phyloP scores from a whole-genome alignment of 2,797 vertebrate genomes.

The Enteromius afrohamiltoni region DNA sequence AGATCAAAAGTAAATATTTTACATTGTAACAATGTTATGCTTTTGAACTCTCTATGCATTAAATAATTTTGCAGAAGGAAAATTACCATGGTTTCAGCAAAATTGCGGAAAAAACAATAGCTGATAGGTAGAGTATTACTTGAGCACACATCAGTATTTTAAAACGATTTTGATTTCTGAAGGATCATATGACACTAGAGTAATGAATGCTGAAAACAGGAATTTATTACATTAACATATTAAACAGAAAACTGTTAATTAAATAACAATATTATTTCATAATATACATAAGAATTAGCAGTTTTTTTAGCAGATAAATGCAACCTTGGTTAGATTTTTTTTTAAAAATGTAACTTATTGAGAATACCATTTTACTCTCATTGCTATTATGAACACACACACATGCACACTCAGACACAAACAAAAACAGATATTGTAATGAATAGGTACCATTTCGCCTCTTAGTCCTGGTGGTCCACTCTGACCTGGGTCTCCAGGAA shows the following conservation, averaged over 20 bases:
- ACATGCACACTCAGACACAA: not conserved
- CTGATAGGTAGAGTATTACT: not conserved
- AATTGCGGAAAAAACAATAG: not conserved
- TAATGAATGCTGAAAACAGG: not conserved
- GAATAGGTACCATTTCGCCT: constrained; percentile 75
- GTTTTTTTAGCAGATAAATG: not conserved
- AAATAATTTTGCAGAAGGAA: not conserved
- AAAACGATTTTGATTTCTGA: not conserved
- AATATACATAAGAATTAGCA: not conserved
- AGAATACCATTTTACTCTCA: not conserved
- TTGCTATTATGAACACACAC: not conserved
- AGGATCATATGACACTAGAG: not conserved
- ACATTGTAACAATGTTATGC: not conserved
- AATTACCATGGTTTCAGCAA: not conserved
- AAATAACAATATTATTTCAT: not conserved
- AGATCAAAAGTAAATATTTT: not conserved
- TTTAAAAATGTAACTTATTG: not conserved
- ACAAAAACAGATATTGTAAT: not conserved
- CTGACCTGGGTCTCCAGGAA: constrained; percentile 74
- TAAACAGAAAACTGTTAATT: not conserved
- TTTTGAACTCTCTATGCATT: not conserved
- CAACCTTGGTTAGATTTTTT: not conserved
- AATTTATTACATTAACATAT: not conserved
- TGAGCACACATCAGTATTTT: not conserved
- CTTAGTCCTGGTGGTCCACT: constrained; percentile 72